Percentiles rank a stretch among this genome's conserved stretches.
phyloP scores from a whole-genome alignment of 2,797 vertebrate species.

The Xyrichtys novacula region DNA sequence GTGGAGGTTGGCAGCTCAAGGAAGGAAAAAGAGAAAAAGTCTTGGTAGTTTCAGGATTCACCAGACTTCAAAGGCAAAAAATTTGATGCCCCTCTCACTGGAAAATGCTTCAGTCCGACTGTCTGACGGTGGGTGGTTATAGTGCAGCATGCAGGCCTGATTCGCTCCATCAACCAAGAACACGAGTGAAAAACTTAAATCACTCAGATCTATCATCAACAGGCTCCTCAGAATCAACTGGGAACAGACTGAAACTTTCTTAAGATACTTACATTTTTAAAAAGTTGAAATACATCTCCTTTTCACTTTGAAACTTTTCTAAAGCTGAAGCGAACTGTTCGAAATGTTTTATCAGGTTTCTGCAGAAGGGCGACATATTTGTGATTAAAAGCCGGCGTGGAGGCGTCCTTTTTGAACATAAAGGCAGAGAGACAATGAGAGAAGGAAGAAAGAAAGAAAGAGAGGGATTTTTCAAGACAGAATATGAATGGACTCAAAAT shows the following conservation, averaged over 20 bases:
- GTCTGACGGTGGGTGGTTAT: constrained; percentile 33
- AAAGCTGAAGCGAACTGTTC: background rate
- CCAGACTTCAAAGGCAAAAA: constrained; percentile 50
- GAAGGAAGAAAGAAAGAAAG: background rate
- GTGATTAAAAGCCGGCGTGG: background rate
- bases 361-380: background rate
- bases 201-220: constrained; percentile 28
- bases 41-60: constrained; percentile 51
- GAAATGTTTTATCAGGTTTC: background rate
- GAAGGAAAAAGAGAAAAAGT: constrained; percentile 6
- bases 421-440: background rate
- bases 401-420: background rate
- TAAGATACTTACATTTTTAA: constrained; percentile 23
- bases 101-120: constrained; percentile 12
- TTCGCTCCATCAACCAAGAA: constrained; percentile 33
- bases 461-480: background rate
- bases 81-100: constrained; percentile 25
- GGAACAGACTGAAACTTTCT: constrained; percentile 7
- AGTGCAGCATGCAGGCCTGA: constrained; percentile 28
- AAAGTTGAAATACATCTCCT: constrained; percentile 17
- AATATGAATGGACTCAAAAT: background rate
- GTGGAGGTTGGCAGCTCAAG: constrained; percentile 25
- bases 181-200: constrained; percentile 26
- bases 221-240: background rate
- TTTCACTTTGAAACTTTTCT: background rate